A percentile compares a stretch with the other conserved stretches of the same genome.
Evolutionary conservation across 2,888 invertebrate species (phyloP).

Genomic region (Amiota communis): DNA sequence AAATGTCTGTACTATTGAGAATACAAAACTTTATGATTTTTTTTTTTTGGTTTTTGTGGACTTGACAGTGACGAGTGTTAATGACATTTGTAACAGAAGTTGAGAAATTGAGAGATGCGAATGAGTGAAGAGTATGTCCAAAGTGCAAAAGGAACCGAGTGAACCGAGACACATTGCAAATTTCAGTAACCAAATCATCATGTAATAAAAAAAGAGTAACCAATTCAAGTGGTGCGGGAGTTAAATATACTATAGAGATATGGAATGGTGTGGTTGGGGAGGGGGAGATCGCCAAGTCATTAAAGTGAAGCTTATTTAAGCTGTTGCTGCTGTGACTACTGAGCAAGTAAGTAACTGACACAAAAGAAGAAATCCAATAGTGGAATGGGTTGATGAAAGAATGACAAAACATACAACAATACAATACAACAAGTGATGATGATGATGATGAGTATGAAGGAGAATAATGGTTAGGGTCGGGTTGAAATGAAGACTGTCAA

Average conservation of each 20-base stretch:
- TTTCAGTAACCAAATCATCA: too few relatives aligned
- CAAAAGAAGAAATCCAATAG: neutral
- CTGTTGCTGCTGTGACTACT: neutral
- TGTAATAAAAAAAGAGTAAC: too few relatives aligned
- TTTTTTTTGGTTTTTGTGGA: conserved; percentile 37
- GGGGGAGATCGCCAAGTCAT: too few relatives aligned
- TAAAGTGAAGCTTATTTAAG: conserved; percentile 4
- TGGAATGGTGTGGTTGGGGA: too few relatives aligned
- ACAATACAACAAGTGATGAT: neutral
- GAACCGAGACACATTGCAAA: neutral
- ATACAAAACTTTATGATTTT: conserved; percentile 8
- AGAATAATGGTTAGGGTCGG: conserved; percentile 1
- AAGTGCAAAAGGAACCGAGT: neutral
- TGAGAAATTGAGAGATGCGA: conserved; percentile 36
- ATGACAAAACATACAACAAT: neutral
- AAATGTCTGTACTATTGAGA: too few relatives aligned
- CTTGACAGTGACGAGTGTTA: conserved; percentile 57
- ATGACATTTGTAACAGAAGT: conserved; percentile 54
- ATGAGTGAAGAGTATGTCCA: conserved; percentile 4
- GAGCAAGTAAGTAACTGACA: too few relatives aligned
- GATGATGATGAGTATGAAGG: too few relatives aligned
- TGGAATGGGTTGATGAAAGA: neutral
- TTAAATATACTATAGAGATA: too few relatives aligned
- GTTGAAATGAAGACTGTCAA: conserved; percentile 35
- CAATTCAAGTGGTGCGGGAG: too few relatives aligned